Base-by-base conservation (phyloP, 2,797 vertebrate species). In the Kryptolebias ocellatus region DNA sequence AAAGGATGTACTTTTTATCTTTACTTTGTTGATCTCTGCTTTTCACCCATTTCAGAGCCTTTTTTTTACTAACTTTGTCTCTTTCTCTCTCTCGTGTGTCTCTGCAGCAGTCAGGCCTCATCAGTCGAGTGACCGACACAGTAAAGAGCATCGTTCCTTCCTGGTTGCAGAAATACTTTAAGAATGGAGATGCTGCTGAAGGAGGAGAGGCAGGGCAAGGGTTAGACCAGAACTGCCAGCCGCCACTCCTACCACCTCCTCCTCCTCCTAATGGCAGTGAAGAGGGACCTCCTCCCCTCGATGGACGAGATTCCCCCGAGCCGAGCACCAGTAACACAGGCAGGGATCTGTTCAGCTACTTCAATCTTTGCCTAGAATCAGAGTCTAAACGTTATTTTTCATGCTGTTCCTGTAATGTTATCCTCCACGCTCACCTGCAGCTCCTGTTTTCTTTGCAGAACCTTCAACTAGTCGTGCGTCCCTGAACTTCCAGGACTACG, bases 111-210 rank as follows among this genome's bases (percentile, higher is more conserved):
- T 91, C 96, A 92, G 96, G 98, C 55, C 90, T 99, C 85, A 96
- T 99, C 86, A 96, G 95, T 86, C 94, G 96, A 86, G 95, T 99
- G 86, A 98, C 97, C 0, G 96, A 98, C 89, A 98, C 96, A 2
- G 95, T 99, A 75, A 99, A 97, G 92, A 99, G 94, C 85, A 98
- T 99, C 71, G 97, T 99, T 70, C 98, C 98, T 45, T 95, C 93
- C 52, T 99, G 98, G 98, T 86, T 99, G 53, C 96, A 98, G 80
- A 98, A 94, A 79, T 99, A 99, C 80, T 99, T 99, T 87, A 96
- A 90, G 82, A 90, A 96, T 83, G 94, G 90, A 66, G 92, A 93
- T 49, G 75, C 72, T 69, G 71, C 81, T 18, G 90, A 89, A 65
- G 92, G 71, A 71, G 87, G 17, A 46, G 83, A 66, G 4, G 14